phyloP scores from a whole-genome alignment of 2,888 invertebrate genomes.

The Heliconius ethilla region DNA sequence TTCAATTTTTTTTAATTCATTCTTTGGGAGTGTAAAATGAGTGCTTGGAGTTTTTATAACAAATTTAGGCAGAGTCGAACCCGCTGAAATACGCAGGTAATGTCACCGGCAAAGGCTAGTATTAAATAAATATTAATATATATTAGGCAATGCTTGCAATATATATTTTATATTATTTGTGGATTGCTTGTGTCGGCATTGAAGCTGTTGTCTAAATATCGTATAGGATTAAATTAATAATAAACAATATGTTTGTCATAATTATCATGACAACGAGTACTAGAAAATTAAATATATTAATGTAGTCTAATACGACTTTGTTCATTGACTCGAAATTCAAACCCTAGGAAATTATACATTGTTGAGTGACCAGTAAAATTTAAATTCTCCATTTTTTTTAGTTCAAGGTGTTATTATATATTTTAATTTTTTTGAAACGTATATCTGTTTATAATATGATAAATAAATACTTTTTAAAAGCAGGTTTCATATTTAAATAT shows the following conservation, averaged over 20 bases:
- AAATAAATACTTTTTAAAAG: neutral
- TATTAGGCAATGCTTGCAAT: neutral
- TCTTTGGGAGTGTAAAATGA: no score
- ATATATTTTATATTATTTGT: conserved; percentile 12
- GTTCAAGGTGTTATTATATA: neutral
- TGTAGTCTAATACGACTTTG: conserved; percentile 5
- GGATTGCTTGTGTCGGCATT: neutral
- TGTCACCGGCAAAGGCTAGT: neutral
- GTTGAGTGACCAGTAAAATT: conserved; percentile 7
- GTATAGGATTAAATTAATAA: neutral
- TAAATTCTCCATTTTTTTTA: neutral
- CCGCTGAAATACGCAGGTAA: neutral
- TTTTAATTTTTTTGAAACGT: neutral
- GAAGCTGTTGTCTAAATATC: neutral
- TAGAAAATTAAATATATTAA: conserved; percentile 5
- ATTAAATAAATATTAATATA: neutral
- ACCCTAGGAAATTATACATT: conserved; percentile 1
- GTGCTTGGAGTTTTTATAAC: neutral
- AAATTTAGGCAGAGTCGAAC: neutral
- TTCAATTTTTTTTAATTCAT: neutral
- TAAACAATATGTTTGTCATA: neutral
- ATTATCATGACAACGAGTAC: neutral
- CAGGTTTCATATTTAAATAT: neutral
- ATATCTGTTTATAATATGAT: neutral
- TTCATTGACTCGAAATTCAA: conserved; percentile 7